Evolutionary conservation across 2,797 vertebrate genomes (phyloP).

Genomic region (Clarias platycephalus): DNA sequence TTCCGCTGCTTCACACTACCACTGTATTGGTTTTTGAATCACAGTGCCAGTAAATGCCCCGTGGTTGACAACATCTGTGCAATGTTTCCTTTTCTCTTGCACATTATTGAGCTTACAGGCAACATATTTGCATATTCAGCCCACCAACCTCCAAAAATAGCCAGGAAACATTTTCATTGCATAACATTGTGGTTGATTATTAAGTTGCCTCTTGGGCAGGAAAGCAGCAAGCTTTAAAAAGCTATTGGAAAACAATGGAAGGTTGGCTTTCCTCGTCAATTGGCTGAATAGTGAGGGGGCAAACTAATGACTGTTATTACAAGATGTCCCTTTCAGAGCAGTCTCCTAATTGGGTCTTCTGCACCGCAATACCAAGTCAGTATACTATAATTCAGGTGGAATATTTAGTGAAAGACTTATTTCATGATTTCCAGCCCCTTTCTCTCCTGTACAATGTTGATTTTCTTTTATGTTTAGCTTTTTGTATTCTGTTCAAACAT

Average conservation of each 20-base stretch:
- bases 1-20: neutral
- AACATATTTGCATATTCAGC: constrained; percentile 54
- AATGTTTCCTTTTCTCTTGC: constrained; percentile 13
- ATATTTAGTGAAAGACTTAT: neutral
- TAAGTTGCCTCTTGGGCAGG: constrained; percentile 52
- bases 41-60: constrained; percentile 19
- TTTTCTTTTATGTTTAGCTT: neutral
- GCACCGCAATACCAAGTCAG: constrained; percentile 1
- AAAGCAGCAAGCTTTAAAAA: constrained; percentile 49
- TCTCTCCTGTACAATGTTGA: neutral
- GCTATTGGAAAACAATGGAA: constrained; percentile 48
- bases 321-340: constrained; percentile 29
- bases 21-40: constrained; percentile 26
- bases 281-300: constrained; percentile 33
- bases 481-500: neutral
- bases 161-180: constrained; percentile 45
- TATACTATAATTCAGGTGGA: constrained; percentile 26
- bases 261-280: constrained; percentile 42
- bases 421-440: neutral
- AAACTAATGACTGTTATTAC: constrained; percentile 56
- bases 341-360: constrained; percentile 41
- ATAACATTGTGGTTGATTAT: constrained; percentile 50
- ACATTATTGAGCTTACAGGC: constrained; percentile 31
- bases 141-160: constrained; percentile 55
- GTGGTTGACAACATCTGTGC: constrained; percentile 41